Evolutionary conservation across 2,113 vertebrate genomes (phyloP).

Genomic region (Leptobrachium ailaonicum): DNA sequence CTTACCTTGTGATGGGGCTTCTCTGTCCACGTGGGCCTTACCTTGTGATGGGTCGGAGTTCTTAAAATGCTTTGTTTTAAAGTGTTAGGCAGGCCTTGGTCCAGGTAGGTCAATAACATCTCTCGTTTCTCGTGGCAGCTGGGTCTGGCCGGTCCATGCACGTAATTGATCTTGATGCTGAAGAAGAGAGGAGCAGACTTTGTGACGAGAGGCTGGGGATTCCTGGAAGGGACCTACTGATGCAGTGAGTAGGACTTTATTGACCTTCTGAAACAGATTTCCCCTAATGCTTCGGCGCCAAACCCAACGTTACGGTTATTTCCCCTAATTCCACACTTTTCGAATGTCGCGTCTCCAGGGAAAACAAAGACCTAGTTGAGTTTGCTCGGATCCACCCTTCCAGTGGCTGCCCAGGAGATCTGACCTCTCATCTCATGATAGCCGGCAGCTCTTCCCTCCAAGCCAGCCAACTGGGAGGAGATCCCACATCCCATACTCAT

Average conservation of each 20-base stretch:
- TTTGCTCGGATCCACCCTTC: conserved; percentile 88
- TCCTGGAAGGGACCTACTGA: conserved; percentile 78
- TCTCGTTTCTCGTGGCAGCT: background rate
- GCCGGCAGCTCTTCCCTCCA: conserved; percentile 82
- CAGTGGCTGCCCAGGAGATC: conserved; percentile 85
- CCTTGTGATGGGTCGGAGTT: too few species aligned
- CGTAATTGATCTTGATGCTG: conserved; percentile 74
- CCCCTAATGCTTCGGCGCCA: background rate
- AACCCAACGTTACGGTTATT: background rate
- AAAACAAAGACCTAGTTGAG: conserved; percentile 91
- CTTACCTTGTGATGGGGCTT: too few species aligned
- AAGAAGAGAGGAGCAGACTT: conserved; percentile 84
- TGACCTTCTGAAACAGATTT: background rate
- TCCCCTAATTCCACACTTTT: background rate
- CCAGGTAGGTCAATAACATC: conserved; percentile 1
- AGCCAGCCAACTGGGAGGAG: conserved; percentile 80
- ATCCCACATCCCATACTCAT: conserved; percentile 79
- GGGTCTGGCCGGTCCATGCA: conserved; percentile 73
- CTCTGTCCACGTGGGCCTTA: too few species aligned
- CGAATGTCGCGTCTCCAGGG: conserved; percentile 64
- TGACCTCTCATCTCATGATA: conserved; percentile 89
- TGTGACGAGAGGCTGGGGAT: conserved; percentile 86
- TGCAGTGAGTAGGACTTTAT: conserved; percentile 74
- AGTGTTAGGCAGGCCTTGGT: too few species aligned
- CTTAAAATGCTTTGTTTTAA: too few species aligned